These are phyloP conservation scores for Apis cerana DNA, from an alignment of 1,140 invertebrate genomes.

Conservation along the genomic window DNA sequence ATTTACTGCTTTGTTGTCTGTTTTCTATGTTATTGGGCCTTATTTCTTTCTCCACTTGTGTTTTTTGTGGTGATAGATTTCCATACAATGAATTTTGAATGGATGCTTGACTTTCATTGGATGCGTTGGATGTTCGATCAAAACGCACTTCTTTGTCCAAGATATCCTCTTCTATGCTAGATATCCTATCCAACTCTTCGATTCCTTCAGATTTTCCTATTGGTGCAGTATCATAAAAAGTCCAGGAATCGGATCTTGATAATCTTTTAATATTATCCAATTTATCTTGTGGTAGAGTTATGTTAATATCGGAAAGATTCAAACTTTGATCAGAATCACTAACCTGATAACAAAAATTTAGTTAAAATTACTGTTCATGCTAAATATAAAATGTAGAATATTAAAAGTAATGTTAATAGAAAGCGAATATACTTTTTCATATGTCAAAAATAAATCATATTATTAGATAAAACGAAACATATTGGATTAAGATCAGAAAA, in stretches of 20 bases:
- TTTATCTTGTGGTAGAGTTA: conserved; percentile 40
- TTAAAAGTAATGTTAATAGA: too few relatives aligned
- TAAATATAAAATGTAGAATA: too few relatives aligned
- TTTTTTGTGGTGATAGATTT: conserved; percentile 65
- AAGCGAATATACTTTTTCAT: too few relatives aligned
- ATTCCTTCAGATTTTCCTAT: conserved; percentile 37
- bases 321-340: conserved; percentile 79
- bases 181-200: conserved; percentile 70
- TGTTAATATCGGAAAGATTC: conserved; percentile 66
- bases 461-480: too few relatives aligned
- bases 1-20: conserved; percentile 64
- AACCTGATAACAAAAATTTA: conserved; percentile 38
- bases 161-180: conserved; percentile 62
- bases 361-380: too few relatives aligned
- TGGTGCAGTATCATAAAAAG: conserved; percentile 80
- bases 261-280: conserved; percentile 64
- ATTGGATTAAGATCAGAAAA: too few relatives aligned
- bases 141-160: conserved; percentile 56
- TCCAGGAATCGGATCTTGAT: conserved; percentile 82
- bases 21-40: background rate
- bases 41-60: conserved; percentile 10
- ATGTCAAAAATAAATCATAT: too few relatives aligned
- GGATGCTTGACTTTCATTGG: conserved; percentile 68
- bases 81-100: conserved; percentile 76
- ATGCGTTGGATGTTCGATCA: conserved; percentile 58